Conservation (phyloP, 2,113 vertebrate species). For the Actenoides hombroni region DNA sequence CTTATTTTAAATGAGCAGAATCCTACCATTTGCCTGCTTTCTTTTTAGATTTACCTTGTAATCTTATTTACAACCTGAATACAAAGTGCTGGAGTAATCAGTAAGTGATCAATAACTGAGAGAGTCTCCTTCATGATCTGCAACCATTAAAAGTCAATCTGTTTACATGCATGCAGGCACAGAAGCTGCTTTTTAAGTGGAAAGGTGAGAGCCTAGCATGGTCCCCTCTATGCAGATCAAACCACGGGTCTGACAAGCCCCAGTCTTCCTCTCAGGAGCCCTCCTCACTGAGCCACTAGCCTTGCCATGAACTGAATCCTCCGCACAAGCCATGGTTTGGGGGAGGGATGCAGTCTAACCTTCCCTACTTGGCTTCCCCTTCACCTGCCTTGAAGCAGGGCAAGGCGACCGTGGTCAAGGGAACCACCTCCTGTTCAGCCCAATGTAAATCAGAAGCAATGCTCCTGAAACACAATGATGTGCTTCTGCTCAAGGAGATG, state of each 20-base stretch:
- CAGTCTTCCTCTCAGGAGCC: background rate
- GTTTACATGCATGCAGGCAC: fast-evolving
- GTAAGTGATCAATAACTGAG: background rate
- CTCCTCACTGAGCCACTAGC: background rate
- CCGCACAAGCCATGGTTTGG: background rate
- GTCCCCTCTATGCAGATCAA: background rate
- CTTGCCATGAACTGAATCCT: background rate
- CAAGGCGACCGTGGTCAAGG: background rate
- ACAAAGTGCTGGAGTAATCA: background rate
- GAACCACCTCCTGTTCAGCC: background rate
- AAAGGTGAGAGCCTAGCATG: fast-evolving
- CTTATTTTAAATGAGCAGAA: conserved; percentile 2
- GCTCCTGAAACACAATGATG: background rate
- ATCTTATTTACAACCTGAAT: conserved; percentile 10
- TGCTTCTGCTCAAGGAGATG: background rate
- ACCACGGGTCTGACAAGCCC: background rate
- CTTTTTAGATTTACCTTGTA: background rate
- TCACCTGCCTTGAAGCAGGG: background rate
- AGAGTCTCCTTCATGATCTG: background rate
- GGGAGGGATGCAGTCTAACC: background rate
- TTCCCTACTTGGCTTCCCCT: background rate
- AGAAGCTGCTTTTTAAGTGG: background rate
- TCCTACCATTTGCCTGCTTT: background rate
- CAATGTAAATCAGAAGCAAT: background rate
- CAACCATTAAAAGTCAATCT: background rate